Evolutionary conservation across 2,797 vertebrate species (phyloP).

Genomic region (Lepus townsendii): DNA sequence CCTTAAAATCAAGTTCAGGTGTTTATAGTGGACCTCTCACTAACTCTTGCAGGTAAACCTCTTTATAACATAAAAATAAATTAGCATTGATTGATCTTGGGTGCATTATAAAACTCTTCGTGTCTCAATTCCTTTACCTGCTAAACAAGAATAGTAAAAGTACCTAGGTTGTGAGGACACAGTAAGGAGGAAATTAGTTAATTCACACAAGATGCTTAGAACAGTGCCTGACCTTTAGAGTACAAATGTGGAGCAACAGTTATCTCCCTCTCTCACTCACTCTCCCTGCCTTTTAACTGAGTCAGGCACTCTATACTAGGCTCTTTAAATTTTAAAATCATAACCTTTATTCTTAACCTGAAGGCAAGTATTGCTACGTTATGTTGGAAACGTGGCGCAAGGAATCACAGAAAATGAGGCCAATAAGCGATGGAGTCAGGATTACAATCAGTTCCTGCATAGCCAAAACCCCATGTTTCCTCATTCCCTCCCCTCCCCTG

Average conservation of each 20-base stretch:
- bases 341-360: constrained; percentile 45
- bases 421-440: background rate
- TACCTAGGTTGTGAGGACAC: background rate
- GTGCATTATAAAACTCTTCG: background rate
- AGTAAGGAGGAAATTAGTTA: background rate
- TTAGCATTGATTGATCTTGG: background rate
- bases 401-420: background rate
- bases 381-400: background rate
- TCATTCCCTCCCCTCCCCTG: background rate
- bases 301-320: background rate
- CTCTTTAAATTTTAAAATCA: constrained; percentile 59
- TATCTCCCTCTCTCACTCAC: background rate
- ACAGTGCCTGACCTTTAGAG: background rate
- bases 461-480: too few relatives aligned
- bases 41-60: background rate
- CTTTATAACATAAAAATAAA: constrained; percentile 11
- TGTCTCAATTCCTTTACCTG: background rate
- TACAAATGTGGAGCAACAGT: background rate
- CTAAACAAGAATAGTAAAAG: background rate
- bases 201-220: background rate
- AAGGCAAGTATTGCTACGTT: background rate
- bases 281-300: background rate
- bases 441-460: fast-evolving
- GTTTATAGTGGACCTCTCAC: background rate
- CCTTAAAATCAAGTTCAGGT: background rate